Evolutionary conservation across 2,113 vertebrate genomes (phyloP), one percentile per base, ranked within the genome.

Genomic region (Prionailurus bengalensis): DNA sequence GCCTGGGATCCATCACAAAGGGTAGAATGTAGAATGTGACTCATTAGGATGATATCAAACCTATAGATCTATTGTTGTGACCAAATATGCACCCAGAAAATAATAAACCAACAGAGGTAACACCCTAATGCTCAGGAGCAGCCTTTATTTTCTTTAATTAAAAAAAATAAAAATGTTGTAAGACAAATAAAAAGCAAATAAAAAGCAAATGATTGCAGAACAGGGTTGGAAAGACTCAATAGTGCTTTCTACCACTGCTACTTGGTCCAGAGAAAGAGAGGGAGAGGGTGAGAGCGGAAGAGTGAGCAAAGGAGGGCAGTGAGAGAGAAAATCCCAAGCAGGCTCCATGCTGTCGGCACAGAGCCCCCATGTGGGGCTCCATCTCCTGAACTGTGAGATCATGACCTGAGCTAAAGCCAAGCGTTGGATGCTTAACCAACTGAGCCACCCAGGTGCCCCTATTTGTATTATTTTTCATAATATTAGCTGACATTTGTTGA

Each of bases 401-500:
- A 61, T 61, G 58, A 61, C 58, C 21, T 61, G 58, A 25, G 21
- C 58, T 61, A 25, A 61, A 61, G 58, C 19, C 58, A 23, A 61
- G 58, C 23, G 7, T 61, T 61, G 17, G 58, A 61, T 61, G 21
- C 58, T 23, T 61, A 61, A 61, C 21, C 7, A 61, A 61, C 58
- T 61, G 58, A 61, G 58, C 21, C 58, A 61, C 58, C 17, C 58
- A 61, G 19, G 21, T 61, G 58, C 21, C 58, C 58, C 21, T 89
- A 48, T 82, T 70, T 17, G n/a, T 33, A 73, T 71, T 58, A 68
- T 65, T 83, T 81, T 31, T 92, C 51, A n/a, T 81, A 90, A 85
- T 84, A 39, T 10, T 74, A 27, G 51, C 51, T 94, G 79, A 76
- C 29, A 66, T 78, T 90, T 92, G 79, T 71, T 96, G 85, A 94